Evolutionary conservation across 2,113 vertebrate genomes (phyloP).

Genomic region (Zosterops pallidus): DNA sequence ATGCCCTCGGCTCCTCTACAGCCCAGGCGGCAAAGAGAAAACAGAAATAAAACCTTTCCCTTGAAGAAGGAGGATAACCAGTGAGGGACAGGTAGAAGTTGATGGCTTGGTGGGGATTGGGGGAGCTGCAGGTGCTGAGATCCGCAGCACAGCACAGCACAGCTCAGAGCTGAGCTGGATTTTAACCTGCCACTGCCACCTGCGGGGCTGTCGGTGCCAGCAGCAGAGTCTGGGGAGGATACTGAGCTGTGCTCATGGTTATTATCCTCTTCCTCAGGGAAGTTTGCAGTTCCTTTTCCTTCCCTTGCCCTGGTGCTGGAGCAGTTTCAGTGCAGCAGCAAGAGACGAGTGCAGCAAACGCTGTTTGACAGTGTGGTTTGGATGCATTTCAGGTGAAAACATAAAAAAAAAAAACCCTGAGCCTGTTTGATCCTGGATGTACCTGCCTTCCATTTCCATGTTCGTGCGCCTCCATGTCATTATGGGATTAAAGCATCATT

Average conservation of each 20-base stretch:
- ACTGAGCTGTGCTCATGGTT: fast-evolving
- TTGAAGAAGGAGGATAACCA: neutral
- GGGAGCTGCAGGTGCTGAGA: neutral
- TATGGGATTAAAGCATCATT: slow-evolving; percentile 48
- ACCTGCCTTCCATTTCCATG: slow-evolving; percentile 29
- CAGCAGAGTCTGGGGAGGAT: neutral
- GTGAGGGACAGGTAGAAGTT: fast-evolving
- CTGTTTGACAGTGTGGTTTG: neutral
- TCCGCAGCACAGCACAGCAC: fast-evolving
- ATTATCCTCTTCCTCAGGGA: neutral
- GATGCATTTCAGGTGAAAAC: slow-evolving; percentile 27
- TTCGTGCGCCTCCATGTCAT: slow-evolving; percentile 20
- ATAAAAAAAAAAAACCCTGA: neutral
- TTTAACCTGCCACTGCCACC: slow-evolving; percentile 59
- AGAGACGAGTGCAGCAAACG: neutral
- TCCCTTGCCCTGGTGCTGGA: neutral
- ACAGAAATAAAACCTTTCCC: neutral
- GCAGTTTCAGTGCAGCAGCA: neutral
- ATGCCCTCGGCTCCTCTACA: neutral
- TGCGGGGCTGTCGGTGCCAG: slow-evolving; percentile 19
- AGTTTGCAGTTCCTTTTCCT: neutral
- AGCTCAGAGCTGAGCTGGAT: neutral
- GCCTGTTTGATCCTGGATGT: slow-evolving; percentile 29
- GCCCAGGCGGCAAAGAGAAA: neutral
- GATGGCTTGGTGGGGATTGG: fast-evolving